Evolutionary conservation across 2,797 vertebrate genomes (phyloP).

Genomic region (Mionectes olivaceus): DNA sequence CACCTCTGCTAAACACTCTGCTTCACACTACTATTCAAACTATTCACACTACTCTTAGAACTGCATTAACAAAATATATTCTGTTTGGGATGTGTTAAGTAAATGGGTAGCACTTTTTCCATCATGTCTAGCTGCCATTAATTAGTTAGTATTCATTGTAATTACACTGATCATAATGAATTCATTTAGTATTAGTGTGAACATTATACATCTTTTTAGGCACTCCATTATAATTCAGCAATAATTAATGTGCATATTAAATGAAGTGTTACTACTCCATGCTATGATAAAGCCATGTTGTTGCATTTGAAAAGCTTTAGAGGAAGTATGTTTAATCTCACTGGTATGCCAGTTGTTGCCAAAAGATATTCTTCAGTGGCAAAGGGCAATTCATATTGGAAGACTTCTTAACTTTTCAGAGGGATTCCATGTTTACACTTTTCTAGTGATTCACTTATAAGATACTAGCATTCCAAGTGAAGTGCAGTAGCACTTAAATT

Average conservation of each 20-base stretch:
- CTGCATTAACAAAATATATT: constrained; percentile 27
- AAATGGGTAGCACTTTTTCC: constrained; percentile 30
- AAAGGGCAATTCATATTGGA: neutral
- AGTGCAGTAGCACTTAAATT: neutral
- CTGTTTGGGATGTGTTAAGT: constrained; percentile 2
- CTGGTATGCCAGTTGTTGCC: constrained; percentile 6
- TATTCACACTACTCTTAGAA: constrained; percentile 16
- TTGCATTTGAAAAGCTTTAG: constrained; percentile 22
- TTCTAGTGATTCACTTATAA: neutral
- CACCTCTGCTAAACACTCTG: neutral
- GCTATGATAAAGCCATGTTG: constrained; percentile 13
- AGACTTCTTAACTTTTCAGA: neutral
- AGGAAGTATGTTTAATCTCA: neutral
- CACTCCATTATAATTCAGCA: constrained; percentile 46
- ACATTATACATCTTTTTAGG: constrained; percentile 11
- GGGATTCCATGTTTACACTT: neutral
- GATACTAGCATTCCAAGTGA: neutral
- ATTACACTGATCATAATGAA: constrained; percentile 47
- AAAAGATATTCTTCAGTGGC: neutral
- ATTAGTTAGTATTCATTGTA: constrained; percentile 50
- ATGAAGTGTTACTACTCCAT: constrained; percentile 41
- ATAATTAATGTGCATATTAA: constrained; percentile 53
- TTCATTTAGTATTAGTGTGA: constrained; percentile 42
- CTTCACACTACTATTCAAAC: neutral
- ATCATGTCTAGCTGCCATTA: constrained; percentile 20